These are phyloP conservation scores for Aporophyla lueneburgensis DNA, from an alignment of 2,888 invertebrate genomes.

Conservation along the genomic window DNA sequence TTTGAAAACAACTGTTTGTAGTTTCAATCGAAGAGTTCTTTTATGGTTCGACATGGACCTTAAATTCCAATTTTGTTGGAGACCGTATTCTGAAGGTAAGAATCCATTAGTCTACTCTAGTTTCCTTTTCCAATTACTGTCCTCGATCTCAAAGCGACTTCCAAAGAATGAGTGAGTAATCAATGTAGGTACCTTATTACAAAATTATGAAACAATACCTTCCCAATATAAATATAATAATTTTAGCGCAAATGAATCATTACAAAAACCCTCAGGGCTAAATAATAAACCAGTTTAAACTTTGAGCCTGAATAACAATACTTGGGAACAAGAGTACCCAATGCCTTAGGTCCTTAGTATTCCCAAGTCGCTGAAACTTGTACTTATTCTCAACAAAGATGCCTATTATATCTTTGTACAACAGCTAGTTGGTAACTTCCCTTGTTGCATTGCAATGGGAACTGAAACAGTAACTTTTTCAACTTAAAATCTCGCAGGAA, in stretches of 20 bases:
- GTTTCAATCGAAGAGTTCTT: background rate
- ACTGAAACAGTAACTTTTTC: background rate
- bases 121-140: conserved; percentile 3
- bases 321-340: conserved; percentile 1
- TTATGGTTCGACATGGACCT: background rate
- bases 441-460: background rate
- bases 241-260: background rate
- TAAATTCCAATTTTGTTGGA: conserved; percentile 18
- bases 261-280: background rate
- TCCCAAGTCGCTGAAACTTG: conserved; percentile 15
- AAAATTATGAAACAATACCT: background rate
- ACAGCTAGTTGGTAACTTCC: background rate
- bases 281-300: conserved; percentile 8
- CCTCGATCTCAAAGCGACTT: background rate
- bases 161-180: background rate
- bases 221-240: background rate
- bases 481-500: too few species aligned
- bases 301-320: conserved; percentile 14
- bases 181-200: background rate
- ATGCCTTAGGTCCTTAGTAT: conserved; percentile 1
- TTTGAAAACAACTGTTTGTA: background rate
- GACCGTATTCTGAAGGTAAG: conserved; percentile 11
- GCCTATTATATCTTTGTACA: background rate
- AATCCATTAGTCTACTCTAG: conserved; percentile 1
- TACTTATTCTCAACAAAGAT: conserved; percentile 19